phyloP scores from a whole-genome alignment of 2,113 vertebrate species.

The Vicugna pacos region DNA sequence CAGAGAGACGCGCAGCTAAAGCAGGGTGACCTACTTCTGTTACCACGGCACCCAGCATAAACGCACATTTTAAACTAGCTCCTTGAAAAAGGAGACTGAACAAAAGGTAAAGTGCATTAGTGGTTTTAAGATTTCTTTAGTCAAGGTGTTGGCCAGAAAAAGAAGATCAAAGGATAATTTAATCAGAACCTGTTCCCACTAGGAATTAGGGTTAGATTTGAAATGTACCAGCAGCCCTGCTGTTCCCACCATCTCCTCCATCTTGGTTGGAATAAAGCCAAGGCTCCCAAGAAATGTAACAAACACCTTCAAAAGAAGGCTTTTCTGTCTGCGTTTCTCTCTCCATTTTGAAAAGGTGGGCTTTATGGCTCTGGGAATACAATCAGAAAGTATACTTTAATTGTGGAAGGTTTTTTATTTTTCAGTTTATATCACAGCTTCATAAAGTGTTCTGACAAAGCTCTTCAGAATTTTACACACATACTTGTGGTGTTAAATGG shows the following conservation, averaged over 20 bases:
- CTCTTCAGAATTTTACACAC: background rate
- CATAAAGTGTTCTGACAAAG: background rate
- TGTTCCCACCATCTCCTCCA: background rate
- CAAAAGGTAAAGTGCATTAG: background rate
- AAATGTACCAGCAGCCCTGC: background rate
- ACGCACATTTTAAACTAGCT: slow-evolving; percentile 66
- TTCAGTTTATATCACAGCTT: background rate
- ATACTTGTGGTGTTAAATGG: background rate
- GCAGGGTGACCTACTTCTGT: slow-evolving; percentile 86
- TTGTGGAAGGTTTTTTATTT: slow-evolving; percentile 31
- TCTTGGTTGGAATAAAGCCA: slow-evolving; percentile 65
- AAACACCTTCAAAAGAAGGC: slow-evolving; percentile 24
- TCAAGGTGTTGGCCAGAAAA: background rate
- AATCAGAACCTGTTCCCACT: slow-evolving; percentile 68
- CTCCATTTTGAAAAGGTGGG: background rate
- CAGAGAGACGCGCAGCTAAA: slow-evolving; percentile 78
- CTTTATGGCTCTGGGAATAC: background rate
- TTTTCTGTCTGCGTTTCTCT: no score
- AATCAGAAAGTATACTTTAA: background rate
- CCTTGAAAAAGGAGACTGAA: slow-evolving; percentile 58
- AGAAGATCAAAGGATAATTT: slow-evolving; percentile 72
- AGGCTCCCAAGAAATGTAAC: slow-evolving; percentile 73
- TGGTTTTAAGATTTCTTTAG: slow-evolving; percentile 64
- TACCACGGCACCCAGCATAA: slow-evolving; percentile 44
- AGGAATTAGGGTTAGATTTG: slow-evolving; percentile 70